Percentiles rank a stretch among this genome's conserved stretches.
phyloP scores from a whole-genome alignment of 2,113 vertebrate species.

The Cyanistes caeruleus region DNA sequence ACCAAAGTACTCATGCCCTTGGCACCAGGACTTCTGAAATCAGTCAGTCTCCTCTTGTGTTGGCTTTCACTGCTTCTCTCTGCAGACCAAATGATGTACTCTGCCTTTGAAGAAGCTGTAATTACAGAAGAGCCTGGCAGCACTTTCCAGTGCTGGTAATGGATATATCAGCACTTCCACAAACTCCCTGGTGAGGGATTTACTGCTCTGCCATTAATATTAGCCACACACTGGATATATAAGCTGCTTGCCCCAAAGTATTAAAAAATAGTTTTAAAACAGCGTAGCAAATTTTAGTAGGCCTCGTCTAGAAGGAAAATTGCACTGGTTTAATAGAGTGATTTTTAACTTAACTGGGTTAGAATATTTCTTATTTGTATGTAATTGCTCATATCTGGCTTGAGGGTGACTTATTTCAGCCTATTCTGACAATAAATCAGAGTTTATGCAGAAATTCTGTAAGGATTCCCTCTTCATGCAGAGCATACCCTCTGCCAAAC shows the following conservation, averaged over 20 bases:
- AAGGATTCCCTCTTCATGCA: not conserved
- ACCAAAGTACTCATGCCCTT: not conserved
- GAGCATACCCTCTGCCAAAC: not conserved
- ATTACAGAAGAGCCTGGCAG: slow-evolving; percentile 31
- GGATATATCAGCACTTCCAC: slow-evolving; percentile 47
- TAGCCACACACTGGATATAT: not conserved
- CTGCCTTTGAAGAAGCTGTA: slow-evolving; percentile 49
- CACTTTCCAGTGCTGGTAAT: slow-evolving; percentile 14
- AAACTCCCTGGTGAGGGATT: slow-evolving; percentile 47
- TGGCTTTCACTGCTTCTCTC: not conserved
- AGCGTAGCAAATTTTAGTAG: not conserved
- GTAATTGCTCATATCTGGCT: not conserved
- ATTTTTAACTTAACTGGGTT: not conserved
- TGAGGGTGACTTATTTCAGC: slow-evolving; percentile 9
- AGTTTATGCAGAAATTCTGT: not conserved
- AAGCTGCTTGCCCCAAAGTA: slow-evolving; percentile 22
- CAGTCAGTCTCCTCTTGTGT: not conserved
- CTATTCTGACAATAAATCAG: not conserved
- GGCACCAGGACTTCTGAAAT: not conserved
- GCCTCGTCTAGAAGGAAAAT: slow-evolving; percentile 4
- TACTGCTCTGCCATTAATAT: slow-evolving; percentile 42
- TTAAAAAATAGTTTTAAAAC: slow-evolving; percentile 6
- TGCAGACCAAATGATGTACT: slow-evolving; percentile 19
- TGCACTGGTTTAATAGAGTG: not conserved
- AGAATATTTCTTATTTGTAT: not conserved